Percentiles rank a stretch among this genome's conserved stretches.
Evolutionary conservation across 2,797 vertebrate species (phyloP).

Genomic region (Crocodylus rhombifer): DNA sequence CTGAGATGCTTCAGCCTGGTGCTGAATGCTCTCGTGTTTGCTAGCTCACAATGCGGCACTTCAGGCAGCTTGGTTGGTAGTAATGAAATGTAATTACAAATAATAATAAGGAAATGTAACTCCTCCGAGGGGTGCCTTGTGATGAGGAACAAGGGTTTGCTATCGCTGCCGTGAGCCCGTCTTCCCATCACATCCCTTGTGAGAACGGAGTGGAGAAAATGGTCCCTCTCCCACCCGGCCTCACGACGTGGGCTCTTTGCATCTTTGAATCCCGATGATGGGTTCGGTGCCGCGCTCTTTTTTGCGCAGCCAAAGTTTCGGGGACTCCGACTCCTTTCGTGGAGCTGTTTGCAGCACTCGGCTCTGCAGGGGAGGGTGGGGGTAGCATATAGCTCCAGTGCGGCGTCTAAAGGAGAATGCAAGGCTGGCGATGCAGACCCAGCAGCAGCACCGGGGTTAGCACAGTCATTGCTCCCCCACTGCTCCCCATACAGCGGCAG

Average conservation of each 20-base stretch:
- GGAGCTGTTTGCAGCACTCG: not conserved
- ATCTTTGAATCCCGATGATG: not conserved
- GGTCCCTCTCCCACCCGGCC: not conserved
- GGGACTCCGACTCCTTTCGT: not conserved
- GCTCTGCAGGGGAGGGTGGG: not conserved
- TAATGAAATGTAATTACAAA: not conserved
- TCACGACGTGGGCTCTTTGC: not conserved
- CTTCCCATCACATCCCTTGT: not conserved
- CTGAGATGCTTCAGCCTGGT: not conserved
- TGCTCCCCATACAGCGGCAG: not conserved
- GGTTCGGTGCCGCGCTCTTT: not conserved
- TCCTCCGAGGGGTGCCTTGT: not conserved
- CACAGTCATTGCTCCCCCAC: not conserved
- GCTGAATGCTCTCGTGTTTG: not conserved
- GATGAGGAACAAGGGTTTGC: not conserved
- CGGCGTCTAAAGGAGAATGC: not conserved
- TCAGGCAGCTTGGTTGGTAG: not conserved
- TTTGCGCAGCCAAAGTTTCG: not conserved
- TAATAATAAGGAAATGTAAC: too few species aligned
- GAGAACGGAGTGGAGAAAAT: not conserved
- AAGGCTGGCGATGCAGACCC: too few species aligned
- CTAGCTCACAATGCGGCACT: not conserved
- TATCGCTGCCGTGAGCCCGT: not conserved
- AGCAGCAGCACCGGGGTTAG: too few species aligned
- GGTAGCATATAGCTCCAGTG: not conserved